phyloP scores from a whole-genome alignment of 2,888 invertebrate genomes.

The Cabera pusaria region DNA sequence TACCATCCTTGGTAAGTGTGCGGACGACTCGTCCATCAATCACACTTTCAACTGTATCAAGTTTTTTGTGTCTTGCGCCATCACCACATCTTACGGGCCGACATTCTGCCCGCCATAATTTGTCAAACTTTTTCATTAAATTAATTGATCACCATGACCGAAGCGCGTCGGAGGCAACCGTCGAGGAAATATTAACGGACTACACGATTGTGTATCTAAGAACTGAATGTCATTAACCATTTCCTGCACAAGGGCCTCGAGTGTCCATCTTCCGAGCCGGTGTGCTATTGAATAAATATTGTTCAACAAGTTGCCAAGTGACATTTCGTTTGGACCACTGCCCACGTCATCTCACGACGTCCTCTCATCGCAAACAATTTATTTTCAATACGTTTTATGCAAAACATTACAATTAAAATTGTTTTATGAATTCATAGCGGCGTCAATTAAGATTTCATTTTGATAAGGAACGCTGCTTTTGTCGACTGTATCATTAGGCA shows the following conservation, averaged over 20 bases:
- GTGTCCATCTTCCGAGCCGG: conserved; percentile 66
- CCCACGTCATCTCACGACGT: conserved; percentile 60
- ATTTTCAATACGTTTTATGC: conserved; percentile 68
- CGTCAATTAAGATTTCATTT: conserved; percentile 77
- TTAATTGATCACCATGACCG: conserved; percentile 67
- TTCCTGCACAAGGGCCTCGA: conserved; percentile 72
- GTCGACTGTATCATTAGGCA: conserved; percentile 62
- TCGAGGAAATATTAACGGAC: conserved; percentile 66
- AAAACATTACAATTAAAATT: conserved; percentile 76
- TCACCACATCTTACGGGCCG: conserved; percentile 56
- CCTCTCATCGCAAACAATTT: conserved; percentile 63
- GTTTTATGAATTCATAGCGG: conserved; percentile 69
- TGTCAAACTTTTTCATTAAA: conserved; percentile 72
- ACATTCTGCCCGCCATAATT: conserved; percentile 61
- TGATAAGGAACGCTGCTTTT: conserved; percentile 67
- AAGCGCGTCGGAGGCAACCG: conserved; percentile 35
- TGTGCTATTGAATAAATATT: conserved; percentile 77
- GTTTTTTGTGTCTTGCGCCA: conserved; percentile 63
- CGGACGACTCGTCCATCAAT: conserved; percentile 67
- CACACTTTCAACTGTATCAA: conserved; percentile 79
- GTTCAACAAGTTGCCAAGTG: conserved; percentile 76
- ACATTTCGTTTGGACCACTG: conserved; percentile 64
- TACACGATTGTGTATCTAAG: conserved; percentile 65
- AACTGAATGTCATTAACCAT: conserved; percentile 76
- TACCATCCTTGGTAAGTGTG: conserved; percentile 58